A percentile compares a stretch with the other conserved stretches of the same genome.
phyloP scores from a whole-genome alignment of 2,888 invertebrate genomes.

The Diaphora mendica region DNA sequence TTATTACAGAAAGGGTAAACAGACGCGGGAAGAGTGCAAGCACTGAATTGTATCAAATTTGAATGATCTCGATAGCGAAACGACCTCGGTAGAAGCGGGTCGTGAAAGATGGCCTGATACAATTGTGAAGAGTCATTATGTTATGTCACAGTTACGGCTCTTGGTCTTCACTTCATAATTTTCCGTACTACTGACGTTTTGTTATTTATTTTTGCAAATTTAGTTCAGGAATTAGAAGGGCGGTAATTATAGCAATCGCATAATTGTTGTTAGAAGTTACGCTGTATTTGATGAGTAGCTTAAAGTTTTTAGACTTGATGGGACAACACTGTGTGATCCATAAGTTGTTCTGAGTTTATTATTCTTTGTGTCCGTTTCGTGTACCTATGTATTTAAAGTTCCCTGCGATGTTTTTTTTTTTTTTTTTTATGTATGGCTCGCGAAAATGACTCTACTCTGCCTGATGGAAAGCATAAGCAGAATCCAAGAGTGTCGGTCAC shows the following conservation, averaged over 20 bases:
- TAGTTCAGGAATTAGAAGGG: conserved; percentile 55
- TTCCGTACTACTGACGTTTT: conserved; percentile 73
- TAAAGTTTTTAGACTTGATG: background rate
- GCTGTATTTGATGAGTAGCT: conserved; percentile 1
- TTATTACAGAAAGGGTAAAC: conserved; percentile 38
- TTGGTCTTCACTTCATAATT: conserved; percentile 61
- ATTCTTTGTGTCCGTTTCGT: too few species aligned
- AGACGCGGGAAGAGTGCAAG: conserved; percentile 55
- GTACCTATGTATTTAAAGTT: too few species aligned
- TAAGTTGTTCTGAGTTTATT: too few species aligned
- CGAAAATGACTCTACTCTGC: too few species aligned
- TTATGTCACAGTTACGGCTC: conserved; percentile 73
- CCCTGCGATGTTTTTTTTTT: too few species aligned
- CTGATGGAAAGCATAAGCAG: too few species aligned
- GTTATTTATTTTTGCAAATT: conserved; percentile 58
- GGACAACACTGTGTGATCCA: too few species aligned
- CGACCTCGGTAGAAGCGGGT: conserved; percentile 57
- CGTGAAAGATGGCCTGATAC: conserved; percentile 66
- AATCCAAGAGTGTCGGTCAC: too few species aligned
- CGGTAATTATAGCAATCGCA: conserved; percentile 50
- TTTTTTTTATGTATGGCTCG: too few species aligned
- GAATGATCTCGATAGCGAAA: conserved; percentile 72
- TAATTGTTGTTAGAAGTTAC: conserved; percentile 30
- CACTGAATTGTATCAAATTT: conserved; percentile 59
- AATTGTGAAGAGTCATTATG: conserved; percentile 65